Percentiles rank a stretch among this genome's conserved stretches.
Conservation (phyloP, 1,140 invertebrate genomes). For the Bombus haemorrhoidalis region DNA sequence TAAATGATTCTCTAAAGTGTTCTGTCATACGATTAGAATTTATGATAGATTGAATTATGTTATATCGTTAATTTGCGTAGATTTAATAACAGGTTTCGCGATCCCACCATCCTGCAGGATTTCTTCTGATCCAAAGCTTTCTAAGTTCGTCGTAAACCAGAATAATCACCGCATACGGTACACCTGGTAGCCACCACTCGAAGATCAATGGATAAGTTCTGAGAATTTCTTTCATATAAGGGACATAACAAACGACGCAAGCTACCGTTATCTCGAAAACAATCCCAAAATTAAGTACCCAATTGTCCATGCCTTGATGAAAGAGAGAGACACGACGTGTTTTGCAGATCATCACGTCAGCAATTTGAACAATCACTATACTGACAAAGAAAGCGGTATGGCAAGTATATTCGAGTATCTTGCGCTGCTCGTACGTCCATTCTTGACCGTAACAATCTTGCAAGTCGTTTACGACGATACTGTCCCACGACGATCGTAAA, state of each 20-base stretch:
- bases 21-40: neutral
- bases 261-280: slow-evolving; percentile 87
- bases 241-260: slow-evolving; percentile 87
- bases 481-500: slow-evolving; percentile 91
- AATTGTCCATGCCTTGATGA: slow-evolving; percentile 91
- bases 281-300: slow-evolving; percentile 88
- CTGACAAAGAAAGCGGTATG: slow-evolving; percentile 92
- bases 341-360: slow-evolving; percentile 92
- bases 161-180: slow-evolving; percentile 90
- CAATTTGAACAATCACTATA: slow-evolving; percentile 91
- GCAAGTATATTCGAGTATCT: slow-evolving; percentile 89
- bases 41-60: neutral
- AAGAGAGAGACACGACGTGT: slow-evolving; percentile 89
- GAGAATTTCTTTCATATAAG: slow-evolving; percentile 86
- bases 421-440: slow-evolving; percentile 89
- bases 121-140: slow-evolving; percentile 88
- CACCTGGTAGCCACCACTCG: slow-evolving; percentile 89
- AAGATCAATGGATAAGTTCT: slow-evolving; percentile 83
- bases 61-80: neutral
- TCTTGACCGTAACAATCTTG: slow-evolving; percentile 91
- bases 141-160: slow-evolving; percentile 90
- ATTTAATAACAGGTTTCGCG: slow-evolving; percentile 91
- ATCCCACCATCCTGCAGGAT: slow-evolving; percentile 90
- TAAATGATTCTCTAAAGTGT: too few species aligned
- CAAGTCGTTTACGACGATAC: slow-evolving; percentile 86